Evolutionary conservation across 2,113 vertebrate species (phyloP), one percentile per base, ranked within the genome.

Genomic region (Chroicocephalus ridibundus): DNA sequence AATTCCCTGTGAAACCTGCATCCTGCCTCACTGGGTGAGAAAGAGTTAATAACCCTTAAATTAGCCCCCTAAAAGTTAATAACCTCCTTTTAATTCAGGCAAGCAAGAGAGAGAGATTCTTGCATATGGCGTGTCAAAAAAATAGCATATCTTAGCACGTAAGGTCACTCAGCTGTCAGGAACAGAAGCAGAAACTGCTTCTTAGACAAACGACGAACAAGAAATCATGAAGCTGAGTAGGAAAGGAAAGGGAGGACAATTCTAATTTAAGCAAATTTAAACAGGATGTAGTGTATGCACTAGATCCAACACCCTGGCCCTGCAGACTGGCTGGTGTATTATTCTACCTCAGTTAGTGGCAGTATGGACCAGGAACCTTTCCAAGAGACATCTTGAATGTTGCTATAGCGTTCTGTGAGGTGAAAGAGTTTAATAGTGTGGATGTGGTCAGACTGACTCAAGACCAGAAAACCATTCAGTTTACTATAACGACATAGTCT

Each of bases 41-140:
- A 91, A 74, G 86, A 77, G 47, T 49, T 49, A 49, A 49, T 49
- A 49, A 49, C 47, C 47, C 47, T 49, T 49, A 49, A 49, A 49
- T 22, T 49, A 49, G 12, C 21, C 19, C 46, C 46, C 24, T 32
- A 27, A 15, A 85, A 83, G 52, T 83, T 57, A 90, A 69, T 69
- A 81, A 91, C 68, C 29, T 69, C 40, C 68, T 60, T 29, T 29
- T 32, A 80, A 95, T 82, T 68, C 79, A 88, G 52, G 83, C 86
- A 69, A 77, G 72, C 36, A 58, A 18, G 2, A 94, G 58, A 94
- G 58, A 86, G 55, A 72, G 40, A 40, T 65, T 91, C 58, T 83
- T 81, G 89, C 86, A 94, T 82, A 86, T 89, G 86, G 93, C 4
- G 6, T 77, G 92, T 49, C 80, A 93, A 91, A 92, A 93, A 94